phyloP scores from a whole-genome alignment of 2,113 vertebrate genomes.

The Microtus pennsylvanicus region DNA sequence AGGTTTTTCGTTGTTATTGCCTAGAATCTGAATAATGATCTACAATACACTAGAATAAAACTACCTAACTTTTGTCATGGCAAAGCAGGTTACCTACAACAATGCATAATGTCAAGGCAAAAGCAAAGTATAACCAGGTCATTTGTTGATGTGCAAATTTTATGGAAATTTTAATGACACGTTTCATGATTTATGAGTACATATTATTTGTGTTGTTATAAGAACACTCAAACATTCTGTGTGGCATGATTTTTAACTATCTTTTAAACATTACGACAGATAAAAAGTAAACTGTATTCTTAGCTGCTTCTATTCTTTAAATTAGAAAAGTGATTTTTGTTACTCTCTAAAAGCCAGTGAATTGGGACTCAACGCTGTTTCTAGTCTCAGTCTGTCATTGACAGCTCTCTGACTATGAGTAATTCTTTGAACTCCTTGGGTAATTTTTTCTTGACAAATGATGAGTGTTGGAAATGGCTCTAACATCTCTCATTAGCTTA shows the following conservation, averaged over 20 bases:
- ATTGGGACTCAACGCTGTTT: slow-evolving; percentile 42
- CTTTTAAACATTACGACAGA: slow-evolving; percentile 61
- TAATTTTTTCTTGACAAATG: slow-evolving; percentile 32
- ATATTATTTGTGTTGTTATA: slow-evolving; percentile 69
- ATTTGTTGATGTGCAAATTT: slow-evolving; percentile 71
- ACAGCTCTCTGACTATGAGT: neutral
- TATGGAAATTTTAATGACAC: slow-evolving; percentile 68
- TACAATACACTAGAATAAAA: slow-evolving; percentile 34
- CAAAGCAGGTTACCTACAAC: slow-evolving; percentile 50
- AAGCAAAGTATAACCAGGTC: slow-evolving; percentile 46
- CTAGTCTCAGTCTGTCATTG: slow-evolving; percentile 5
- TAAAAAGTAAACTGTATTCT: slow-evolving; percentile 67
- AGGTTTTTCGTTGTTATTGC: slow-evolving; percentile 42
- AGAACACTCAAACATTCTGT: slow-evolving; percentile 50
- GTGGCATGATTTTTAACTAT: slow-evolving; percentile 62
- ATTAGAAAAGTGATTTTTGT: slow-evolving; percentile 61
- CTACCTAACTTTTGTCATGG: neutral
- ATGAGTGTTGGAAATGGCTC: neutral
- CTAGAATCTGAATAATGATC: slow-evolving; percentile 55
- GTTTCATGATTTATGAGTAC: slow-evolving; percentile 65
- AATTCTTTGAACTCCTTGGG: slow-evolving; percentile 16
- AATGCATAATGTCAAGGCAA: slow-evolving; percentile 29
- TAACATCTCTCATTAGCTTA: neutral
- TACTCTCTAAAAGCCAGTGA: slow-evolving; percentile 50
- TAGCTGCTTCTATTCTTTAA: slow-evolving; percentile 58